Conservation (phyloP, 2,888 invertebrate species). For the Daptonema setosum region DNA sequence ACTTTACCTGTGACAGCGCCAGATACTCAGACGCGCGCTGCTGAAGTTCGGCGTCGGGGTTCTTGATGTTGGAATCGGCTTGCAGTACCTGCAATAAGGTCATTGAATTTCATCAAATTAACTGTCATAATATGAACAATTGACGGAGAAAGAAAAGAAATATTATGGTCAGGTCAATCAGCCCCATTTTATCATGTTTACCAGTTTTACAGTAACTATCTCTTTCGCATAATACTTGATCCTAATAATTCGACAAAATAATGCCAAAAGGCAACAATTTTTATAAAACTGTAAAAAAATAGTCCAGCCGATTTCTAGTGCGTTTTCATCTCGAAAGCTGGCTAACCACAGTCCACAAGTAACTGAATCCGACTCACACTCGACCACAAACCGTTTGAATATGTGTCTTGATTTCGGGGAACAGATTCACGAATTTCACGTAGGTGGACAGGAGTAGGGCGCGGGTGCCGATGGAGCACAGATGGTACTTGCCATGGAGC, state of each 20-base stretch:
- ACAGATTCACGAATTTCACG: conserved; percentile 94
- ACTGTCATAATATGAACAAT: neutral
- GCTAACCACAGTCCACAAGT: no score
- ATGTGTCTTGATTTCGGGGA: conserved; percentile 85
- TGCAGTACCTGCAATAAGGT: conserved; percentile 28
- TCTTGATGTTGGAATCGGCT: conserved; percentile 71
- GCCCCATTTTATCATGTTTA: no score
- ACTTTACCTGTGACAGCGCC: conserved; percentile 74
- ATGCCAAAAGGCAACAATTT: no score
- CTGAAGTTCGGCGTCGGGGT: conserved; percentile 92
- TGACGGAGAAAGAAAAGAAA: neutral
- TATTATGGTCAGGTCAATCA: neutral
- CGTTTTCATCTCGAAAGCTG: no score
- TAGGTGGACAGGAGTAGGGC: conserved; percentile 89
- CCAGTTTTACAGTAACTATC: neutral
- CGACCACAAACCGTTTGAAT: conserved; percentile 95
- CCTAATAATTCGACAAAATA: no score
- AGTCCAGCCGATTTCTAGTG: no score
- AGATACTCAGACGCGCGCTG: conserved; percentile 94
- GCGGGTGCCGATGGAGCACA: conserved; percentile 87
- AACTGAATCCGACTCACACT: no score
- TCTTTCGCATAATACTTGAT: neutral
- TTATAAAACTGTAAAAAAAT: no score
- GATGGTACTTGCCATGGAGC: conserved; percentile 90
- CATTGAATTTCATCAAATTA: neutral